Base-by-base conservation (phyloP, 2,797 vertebrate species). In the Phalloptychus januarius region DNA sequence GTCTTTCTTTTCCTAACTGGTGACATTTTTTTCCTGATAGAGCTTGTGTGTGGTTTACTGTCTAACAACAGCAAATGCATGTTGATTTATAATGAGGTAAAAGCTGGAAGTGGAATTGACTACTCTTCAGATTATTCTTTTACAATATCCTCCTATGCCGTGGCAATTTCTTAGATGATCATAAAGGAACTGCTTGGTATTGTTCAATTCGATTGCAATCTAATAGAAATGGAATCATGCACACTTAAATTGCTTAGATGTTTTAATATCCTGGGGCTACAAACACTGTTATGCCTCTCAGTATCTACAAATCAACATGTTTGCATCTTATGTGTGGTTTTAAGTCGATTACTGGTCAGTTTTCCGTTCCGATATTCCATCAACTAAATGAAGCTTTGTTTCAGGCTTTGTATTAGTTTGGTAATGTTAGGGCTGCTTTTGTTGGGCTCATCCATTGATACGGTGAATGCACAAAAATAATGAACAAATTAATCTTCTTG, bases 391-490 rank as follows among this genome's bases (percentile, higher is more conserved):
- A 71, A 58, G 76, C 46, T 79, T 65, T 83, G 6, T 54, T 74
- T 31, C 54, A 75, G 65, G 54, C 52, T 79, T 74, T 44, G 63
- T 23, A 23, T 67, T 65, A 46, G 20, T 71, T 63, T 80, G 45
- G 71, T 70, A 69, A 85, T 86, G 74, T 78, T 45, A 54, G 71
- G 75, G 77, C 76, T 50, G 36, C 87, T 83, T 81, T 44, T 78
- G 50, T 61, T 28, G 70, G 75, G 69, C 77, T 84, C 70, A 76
- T 84, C 63, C 76, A 83, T 82, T 82, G 85, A 81, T 71, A 87
- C 40, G 58, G 85, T 67, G 80, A 78, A 74, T 86, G 86, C 85
- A 90, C 86, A 88, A 84, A 89, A 82, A 89, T 89, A 92, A 90
- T 89, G 80, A 90, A 84, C 77, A 79, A 67, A 82, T 87, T 42